Base-by-base conservation (phyloP, 1,140 invertebrate genomes). In the Phymorhynchus buccinoides region DNA sequence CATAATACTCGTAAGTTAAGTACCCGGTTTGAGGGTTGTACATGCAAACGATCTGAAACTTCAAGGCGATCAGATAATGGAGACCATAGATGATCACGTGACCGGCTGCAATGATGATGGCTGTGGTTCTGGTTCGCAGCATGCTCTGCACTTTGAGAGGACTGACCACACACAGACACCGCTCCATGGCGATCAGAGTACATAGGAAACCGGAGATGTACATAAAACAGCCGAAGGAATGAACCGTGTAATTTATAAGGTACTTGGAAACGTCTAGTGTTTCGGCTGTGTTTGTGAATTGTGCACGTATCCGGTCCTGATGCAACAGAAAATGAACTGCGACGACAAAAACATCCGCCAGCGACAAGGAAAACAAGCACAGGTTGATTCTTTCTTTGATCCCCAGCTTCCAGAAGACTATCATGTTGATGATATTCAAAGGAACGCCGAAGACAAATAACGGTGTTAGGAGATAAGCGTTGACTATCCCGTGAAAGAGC, bases 381-480 rank as follows among this genome's bases (percentile, higher is more conserved):
- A 80, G n/a, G 41, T 80, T 80, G 39, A 80, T 80, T 9, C 78
- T 42, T 32, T 80, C 78, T 52, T 80, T 80, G 9, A 80, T 39
- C 22, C 78, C 78, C 18, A 48, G 78, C 78, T 80, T 80, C 32
- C n/a, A 52, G 41, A 80, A 80, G n/a, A 80, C 41, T 4, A 80
- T 32, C 78, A 80, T 80, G 41, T 52, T 80, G 41, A 80, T 9
- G 16, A 80, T 4, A 32, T 80, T 80, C 4, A 37, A 27, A 18
- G 78, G 78, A 22, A 48, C 42, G 22, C 16, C 22, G 30, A 44
- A 48, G 78, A 80, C 7, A 18, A 42, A 42, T 1, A 42, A 52
- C 7, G 39, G 22, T 4, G 41, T 4, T 14, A 80, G 16, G 9
- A 52, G 0, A 32, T 80, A 80, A 16, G 48, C 78, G 44, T 80